A percentile compares a stretch with the other conserved stretches of the same genome.
phyloP scores from a whole-genome alignment of 2,113 vertebrate genomes.

The Peromyscus californicus region DNA sequence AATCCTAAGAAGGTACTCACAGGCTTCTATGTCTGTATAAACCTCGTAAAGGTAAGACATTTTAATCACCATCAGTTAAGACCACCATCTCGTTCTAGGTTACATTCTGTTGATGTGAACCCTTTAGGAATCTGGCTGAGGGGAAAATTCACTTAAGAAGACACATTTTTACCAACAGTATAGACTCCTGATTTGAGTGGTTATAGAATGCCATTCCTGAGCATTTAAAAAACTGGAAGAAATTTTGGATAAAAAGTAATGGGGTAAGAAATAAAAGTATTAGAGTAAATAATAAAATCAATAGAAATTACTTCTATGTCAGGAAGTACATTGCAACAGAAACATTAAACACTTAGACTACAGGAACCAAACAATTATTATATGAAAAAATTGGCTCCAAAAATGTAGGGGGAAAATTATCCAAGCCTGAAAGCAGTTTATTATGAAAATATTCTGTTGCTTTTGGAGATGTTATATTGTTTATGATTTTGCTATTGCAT shows the following conservation, averaged over 20 bases:
- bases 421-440: neutral
- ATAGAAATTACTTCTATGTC: neutral
- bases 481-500: neutral
- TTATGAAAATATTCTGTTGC: neutral
- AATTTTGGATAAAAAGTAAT: constrained; percentile 23
- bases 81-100: neutral
- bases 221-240: neutral
- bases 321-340: constrained; percentile 39
- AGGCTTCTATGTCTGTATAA: neutral
- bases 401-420: neutral
- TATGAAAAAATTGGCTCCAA: neutral
- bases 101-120: neutral
- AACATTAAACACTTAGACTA: neutral
- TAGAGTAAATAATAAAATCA: neutral
- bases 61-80: neutral
- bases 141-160: neutral
- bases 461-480: neutral
- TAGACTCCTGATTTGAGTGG: neutral
- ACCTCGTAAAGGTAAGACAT: neutral
- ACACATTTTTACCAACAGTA: neutral
- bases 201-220: neutral
- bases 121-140: neutral
- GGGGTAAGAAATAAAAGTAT: neutral
- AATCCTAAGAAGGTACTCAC: neutral
- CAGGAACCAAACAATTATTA: neutral